Evolutionary conservation across 2,113 vertebrate species (phyloP).

Genomic region (Monarcha castaneiventris): DNA sequence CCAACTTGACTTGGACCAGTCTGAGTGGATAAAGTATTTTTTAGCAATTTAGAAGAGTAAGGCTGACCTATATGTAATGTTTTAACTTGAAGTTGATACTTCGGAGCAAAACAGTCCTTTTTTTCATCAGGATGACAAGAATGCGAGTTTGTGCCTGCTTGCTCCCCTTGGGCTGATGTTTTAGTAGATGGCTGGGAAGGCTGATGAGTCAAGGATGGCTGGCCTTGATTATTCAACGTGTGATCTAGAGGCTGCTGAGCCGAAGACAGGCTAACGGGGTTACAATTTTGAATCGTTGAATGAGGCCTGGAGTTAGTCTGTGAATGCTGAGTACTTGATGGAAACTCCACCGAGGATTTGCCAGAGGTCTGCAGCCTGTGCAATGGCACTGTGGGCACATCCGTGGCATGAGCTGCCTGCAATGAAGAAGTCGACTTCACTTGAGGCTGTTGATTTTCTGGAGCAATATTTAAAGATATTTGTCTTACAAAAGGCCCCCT

Average conservation of each 20-base stretch:
- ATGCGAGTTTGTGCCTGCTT: not conserved
- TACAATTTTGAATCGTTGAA: slow-evolving; percentile 65
- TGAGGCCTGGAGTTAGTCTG: slow-evolving; percentile 31
- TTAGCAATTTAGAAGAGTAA: slow-evolving; percentile 71
- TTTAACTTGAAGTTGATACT: slow-evolving; percentile 89
- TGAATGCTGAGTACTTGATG: slow-evolving; percentile 35
- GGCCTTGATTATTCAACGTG: slow-evolving; percentile 77
- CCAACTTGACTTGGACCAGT: slow-evolving; percentile 72
- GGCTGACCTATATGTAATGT: slow-evolving; percentile 75
- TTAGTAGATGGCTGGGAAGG: slow-evolving; percentile 70
- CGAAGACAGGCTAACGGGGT: slow-evolving; percentile 64
- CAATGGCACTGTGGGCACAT: slow-evolving; percentile 66
- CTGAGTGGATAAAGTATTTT: slow-evolving; percentile 73
- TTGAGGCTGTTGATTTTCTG: slow-evolving; percentile 81
- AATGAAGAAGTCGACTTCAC: slow-evolving; percentile 70
- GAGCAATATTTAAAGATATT: slow-evolving; percentile 92
- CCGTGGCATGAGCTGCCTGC: slow-evolving; percentile 65
- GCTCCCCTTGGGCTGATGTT: slow-evolving; percentile 60
- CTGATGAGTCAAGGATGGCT: slow-evolving; percentile 70
- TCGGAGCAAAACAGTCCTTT: slow-evolving; percentile 82
- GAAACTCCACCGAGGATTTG: slow-evolving; percentile 50
- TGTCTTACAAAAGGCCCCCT: slow-evolving; percentile 92
- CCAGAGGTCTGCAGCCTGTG: slow-evolving; percentile 69
- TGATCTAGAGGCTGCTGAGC: slow-evolving; percentile 75
- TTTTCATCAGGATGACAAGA: slow-evolving; percentile 33